These are phyloP conservation scores for Stomatorhinus ivindoensis DNA, from an alignment of 2,113 vertebrate species.

Conservation along the genomic window DNA sequence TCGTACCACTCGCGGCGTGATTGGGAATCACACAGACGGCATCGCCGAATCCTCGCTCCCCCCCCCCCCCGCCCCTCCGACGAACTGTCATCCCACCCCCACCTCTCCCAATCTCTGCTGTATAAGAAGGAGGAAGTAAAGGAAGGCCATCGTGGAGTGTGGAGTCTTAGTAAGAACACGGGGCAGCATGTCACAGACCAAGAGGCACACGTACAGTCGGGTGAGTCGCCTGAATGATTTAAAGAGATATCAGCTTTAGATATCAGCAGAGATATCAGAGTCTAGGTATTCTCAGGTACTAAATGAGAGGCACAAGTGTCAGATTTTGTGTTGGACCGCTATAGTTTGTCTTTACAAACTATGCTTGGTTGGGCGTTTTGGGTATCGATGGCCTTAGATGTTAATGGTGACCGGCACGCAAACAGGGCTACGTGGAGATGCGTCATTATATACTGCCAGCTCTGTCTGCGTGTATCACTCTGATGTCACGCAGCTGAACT, in stretches of 20 bases:
- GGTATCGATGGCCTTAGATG: not conserved
- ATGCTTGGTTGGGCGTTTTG: not conserved
- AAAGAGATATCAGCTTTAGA: not conserved
- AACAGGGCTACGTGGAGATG: not conserved
- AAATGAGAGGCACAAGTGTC: not conserved
- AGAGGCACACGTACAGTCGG: constrained; percentile 60
- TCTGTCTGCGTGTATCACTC: not conserved
- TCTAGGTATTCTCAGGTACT: not conserved
- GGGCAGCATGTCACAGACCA: constrained; percentile 67
- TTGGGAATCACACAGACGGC: not conserved
- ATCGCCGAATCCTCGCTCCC: not conserved
- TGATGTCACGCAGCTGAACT: not conserved
- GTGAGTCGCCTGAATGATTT: constrained; percentile 46
- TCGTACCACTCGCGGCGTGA: constrained; percentile 21
- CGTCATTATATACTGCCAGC: not conserved
- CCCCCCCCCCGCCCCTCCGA: not conserved
- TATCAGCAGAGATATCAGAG: too few species aligned
- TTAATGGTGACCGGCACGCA: not conserved
- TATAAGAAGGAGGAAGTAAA: not conserved
- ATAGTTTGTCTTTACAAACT: not conserved
- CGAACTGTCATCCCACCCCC: not conserved
- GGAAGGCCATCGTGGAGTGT: constrained; percentile 15
- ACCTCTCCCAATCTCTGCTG: not conserved
- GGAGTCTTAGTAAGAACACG: not conserved
- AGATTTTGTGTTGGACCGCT: not conserved